Evolutionary conservation across 2,888 invertebrate genomes (phyloP).

Genomic region (Gari tellinella): DNA sequence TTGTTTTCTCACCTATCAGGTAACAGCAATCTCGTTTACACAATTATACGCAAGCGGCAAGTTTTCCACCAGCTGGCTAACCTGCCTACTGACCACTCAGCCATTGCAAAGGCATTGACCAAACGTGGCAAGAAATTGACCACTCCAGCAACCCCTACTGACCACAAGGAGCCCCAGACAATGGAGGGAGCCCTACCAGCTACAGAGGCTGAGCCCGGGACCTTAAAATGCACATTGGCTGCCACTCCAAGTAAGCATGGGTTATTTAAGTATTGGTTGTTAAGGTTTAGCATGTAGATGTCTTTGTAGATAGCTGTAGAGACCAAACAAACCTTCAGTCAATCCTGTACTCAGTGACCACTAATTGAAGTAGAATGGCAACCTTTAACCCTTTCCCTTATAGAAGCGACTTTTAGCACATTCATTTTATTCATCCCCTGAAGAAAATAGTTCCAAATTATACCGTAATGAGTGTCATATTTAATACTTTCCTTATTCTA

Average conservation of each 20-base stretch:
- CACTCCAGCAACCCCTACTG: constrained; percentile 68
- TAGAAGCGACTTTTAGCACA: too few species aligned
- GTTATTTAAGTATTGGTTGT: too few species aligned
- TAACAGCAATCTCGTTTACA: constrained; percentile 99
- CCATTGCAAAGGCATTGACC: constrained; percentile 91
- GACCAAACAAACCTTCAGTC: too few species aligned
- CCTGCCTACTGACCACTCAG: constrained; percentile 95
- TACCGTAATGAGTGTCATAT: too few species aligned
- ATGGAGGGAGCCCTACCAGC: constrained; percentile 84
- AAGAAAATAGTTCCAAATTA: too few species aligned
- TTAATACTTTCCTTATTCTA: too few species aligned
- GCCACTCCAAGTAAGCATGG: constrained; percentile 91
- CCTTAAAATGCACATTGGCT: constrained; percentile 93
- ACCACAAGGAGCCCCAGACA: constrained; percentile 75
- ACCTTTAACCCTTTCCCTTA: too few species aligned
- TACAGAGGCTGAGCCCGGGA: constrained; percentile 87
- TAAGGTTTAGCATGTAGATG: too few species aligned
- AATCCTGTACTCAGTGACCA: too few species aligned
- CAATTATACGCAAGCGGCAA: constrained; percentile 98
- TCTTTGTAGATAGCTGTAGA: too few species aligned
- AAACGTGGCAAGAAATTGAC: constrained; percentile 82
- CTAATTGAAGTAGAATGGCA: too few species aligned
- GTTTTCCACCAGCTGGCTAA: constrained; percentile 99
- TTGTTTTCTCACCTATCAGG: constrained; percentile 86
- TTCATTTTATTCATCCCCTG: too few species aligned